Base-by-base conservation (phyloP, 2,113 vertebrate species). In the Prochilodus magdalenae region DNA sequence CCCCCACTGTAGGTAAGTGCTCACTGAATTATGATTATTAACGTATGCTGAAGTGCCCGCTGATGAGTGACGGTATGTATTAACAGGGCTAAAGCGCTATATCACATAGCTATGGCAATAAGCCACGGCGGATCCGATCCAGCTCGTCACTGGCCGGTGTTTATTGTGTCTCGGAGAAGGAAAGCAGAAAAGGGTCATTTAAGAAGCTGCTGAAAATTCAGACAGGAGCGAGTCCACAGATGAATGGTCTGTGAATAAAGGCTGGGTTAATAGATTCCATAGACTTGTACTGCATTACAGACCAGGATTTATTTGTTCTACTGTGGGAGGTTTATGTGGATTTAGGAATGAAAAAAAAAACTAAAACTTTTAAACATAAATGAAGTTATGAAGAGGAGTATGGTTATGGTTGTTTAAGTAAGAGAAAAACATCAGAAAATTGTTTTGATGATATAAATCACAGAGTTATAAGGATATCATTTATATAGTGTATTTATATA, bases 41-140 rank as follows among this genome's bases (percentile, higher is more conserved):
- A 67, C 60, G 22, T 44, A 26, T 72, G 36, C 5, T 60, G 24
- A 22, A 71, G 53, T 59, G 75, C 36, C 62, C 18, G 1, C 60
- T 49, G 75, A 66, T 60, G 66, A 79, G 44, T 60, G 77, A 79
- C 71, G 53, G 77, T 44, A 47, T 71, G 67, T 71, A 72, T 62
- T 47, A 79, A 14, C 55, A 15, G 36, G 22, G 20, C 7, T 79
- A 44, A 60, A 47, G 53, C 40, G 24, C n/a, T 79, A 47, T 44
- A 79, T 79, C 36, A 72, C 18, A 27, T 79, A 33, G 55, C 77
- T 57, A 24, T n/a, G 65, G 20, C 49, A 79, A 79, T 79, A 79
- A 79, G 33, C n/a, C 30, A 40, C 36, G 33, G 53, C 60, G 30
- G 75, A 27, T 69, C 6, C 51, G 27, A 13, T 7, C 16, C 24